Conservation (phyloP, 2,797 vertebrate genomes). For the Mormyrus proboscirostris region DNA sequence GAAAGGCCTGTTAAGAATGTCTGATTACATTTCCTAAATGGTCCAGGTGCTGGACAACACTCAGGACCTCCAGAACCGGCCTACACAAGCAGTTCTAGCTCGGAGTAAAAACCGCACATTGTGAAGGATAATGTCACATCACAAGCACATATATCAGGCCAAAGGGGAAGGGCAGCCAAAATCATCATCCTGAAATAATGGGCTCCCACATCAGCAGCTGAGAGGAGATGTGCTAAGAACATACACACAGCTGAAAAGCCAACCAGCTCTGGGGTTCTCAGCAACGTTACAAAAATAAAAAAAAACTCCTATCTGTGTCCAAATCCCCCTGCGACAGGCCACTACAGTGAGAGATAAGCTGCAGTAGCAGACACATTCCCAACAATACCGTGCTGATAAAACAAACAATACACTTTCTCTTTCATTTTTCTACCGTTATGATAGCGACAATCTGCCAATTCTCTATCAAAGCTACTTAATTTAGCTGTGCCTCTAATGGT, state of each 20-base stretch:
- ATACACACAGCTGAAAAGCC: neutral
- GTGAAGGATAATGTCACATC: neutral
- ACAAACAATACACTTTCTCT: slow-evolving; percentile 3
- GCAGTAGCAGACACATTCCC: neutral
- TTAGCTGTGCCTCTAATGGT: slow-evolving; percentile 39
- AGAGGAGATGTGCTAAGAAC: neutral
- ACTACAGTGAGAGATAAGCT: slow-evolving; percentile 10
- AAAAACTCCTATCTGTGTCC: slow-evolving; percentile 20
- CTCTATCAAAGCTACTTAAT: slow-evolving; percentile 39
- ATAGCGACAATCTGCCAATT: slow-evolving; percentile 35
- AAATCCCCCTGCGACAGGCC: neutral
- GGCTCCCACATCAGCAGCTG: neutral
- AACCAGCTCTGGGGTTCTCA: neutral
- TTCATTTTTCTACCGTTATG: slow-evolving; percentile 25
- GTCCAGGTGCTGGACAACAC: neutral
- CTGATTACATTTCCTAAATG: slow-evolving; percentile 1
- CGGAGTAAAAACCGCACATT: neutral
- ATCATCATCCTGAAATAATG: neutral
- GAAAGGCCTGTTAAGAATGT: neutral
- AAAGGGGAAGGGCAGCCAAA: neutral
- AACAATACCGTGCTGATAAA: slow-evolving; percentile 10
- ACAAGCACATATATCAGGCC: neutral
- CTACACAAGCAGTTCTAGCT: neutral
- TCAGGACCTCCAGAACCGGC: neutral
- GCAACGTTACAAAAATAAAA: slow-evolving; percentile 20